Conservation (phyloP, 1,140 invertebrate genomes). For the Sminthurinus signatus region DNA sequence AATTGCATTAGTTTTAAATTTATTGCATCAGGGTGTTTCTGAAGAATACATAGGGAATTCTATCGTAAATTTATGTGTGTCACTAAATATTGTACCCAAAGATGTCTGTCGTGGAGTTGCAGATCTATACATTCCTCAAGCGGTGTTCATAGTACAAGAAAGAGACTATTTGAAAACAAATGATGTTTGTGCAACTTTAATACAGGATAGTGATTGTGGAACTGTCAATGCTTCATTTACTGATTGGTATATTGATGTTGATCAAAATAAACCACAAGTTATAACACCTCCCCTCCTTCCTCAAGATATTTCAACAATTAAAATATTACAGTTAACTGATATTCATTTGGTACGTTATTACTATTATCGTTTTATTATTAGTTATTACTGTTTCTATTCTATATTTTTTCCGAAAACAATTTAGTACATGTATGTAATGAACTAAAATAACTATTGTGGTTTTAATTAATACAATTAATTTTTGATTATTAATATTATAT, state of each 20-base stretch:
- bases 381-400: too few relatives aligned
- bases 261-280: conserved; percentile 16
- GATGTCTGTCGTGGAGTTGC: conserved; percentile 22
- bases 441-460: too few relatives aligned
- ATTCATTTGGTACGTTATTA: conserved; percentile 46
- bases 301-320: conserved; percentile 44
- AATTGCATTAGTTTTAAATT: too few relatives aligned
- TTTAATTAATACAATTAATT: too few relatives aligned
- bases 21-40: too few relatives aligned
- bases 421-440: too few relatives aligned
- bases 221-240: conserved; percentile 13
- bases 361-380: too few relatives aligned
- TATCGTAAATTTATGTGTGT: too few relatives aligned
- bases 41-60: too few relatives aligned
- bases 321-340: conserved; percentile 52
- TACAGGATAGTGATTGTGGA: conserved; percentile 16
- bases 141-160: not conserved
- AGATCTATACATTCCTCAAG: not conserved
- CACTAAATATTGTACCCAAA: not conserved
- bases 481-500: too few relatives aligned
- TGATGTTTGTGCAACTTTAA: conserved; percentile 21
- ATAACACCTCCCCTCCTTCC: conserved; percentile 19
- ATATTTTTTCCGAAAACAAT: conserved; percentile 31
- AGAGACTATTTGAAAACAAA: not conserved
- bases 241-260: conserved; percentile 28